Percentiles rank a stretch among this genome's conserved stretches.
Evolutionary conservation across 2,797 vertebrate species (phyloP).

Genomic region (Lepus townsendii): DNA sequence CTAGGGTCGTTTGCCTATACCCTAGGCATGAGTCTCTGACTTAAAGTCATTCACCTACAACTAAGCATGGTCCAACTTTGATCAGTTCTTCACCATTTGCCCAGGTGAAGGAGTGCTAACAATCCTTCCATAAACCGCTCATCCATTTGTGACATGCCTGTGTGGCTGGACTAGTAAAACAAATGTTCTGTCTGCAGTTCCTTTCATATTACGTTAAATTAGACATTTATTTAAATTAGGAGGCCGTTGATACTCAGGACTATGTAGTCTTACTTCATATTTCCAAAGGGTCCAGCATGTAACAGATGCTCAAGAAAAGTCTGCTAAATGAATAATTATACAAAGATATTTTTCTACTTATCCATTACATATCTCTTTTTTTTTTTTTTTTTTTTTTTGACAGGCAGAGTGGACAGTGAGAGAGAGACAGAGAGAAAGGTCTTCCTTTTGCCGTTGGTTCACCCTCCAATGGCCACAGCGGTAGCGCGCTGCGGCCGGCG

Average conservation of each 20-base stretch:
- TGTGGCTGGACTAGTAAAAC: not conserved
- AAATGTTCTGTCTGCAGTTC: not conserved
- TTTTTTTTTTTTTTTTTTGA: no score
- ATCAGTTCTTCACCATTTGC: not conserved
- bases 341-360: constrained; percentile 47
- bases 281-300: not conserved
- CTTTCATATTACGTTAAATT: constrained; percentile 1
- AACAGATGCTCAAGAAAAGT: constrained; percentile 11
- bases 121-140: not conserved
- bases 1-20: constrained; percentile 3
- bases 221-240: constrained; percentile 21
- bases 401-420: no score
- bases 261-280: constrained; percentile 32
- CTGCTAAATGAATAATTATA: constrained; percentile 41
- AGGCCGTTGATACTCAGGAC: not conserved
- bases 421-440: no score
- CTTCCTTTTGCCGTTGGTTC: no score
- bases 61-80: not conserved
- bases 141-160: not conserved
- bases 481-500: no score
- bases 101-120: not conserved
- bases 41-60: not conserved
- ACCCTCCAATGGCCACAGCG: no score
- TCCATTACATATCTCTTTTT: not conserved
- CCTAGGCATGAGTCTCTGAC: not conserved